Percentiles rank a stretch among this genome's conserved stretches.
Conservation (phyloP, 92 coral and sea anemone species). For the Epizoanthus ramosus region DNA sequence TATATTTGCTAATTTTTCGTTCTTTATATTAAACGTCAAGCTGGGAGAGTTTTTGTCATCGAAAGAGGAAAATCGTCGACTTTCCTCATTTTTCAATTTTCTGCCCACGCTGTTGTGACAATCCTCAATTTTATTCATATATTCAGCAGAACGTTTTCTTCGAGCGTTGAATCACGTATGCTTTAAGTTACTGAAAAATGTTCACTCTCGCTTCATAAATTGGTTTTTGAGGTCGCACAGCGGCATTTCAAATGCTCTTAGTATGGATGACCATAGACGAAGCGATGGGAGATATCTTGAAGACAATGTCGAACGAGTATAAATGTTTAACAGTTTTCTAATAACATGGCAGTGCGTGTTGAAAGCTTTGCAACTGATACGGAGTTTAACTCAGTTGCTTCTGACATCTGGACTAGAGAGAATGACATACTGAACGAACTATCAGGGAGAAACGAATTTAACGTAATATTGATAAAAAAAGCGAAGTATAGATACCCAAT, state of each 20-base stretch:
- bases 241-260: neutral
- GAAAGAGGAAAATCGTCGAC: neutral
- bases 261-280: neutral
- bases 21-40: constrained; percentile 27
- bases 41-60: neutral
- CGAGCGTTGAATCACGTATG: neutral
- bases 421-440: neutral
- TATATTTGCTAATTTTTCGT: neutral
- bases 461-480: neutral
- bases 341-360: neutral
- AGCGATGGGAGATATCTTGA: constrained; percentile 7
- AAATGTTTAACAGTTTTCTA: constrained; percentile 10
- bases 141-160: neutral
- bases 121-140: neutral
- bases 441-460: neutral
- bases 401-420: no score
- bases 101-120: neutral
- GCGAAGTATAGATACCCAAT: neutral
- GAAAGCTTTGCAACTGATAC: neutral
- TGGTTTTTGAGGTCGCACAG: neutral
- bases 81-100: neutral
- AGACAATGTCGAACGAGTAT: neutral
- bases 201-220: neutral
- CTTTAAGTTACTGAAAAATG: neutral
- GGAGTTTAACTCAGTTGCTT: neutral